These are phyloP conservation scores for Girardinichthys multiradiatus DNA, from an alignment of 2,113 vertebrate genomes.

Conservation along the genomic window DNA sequence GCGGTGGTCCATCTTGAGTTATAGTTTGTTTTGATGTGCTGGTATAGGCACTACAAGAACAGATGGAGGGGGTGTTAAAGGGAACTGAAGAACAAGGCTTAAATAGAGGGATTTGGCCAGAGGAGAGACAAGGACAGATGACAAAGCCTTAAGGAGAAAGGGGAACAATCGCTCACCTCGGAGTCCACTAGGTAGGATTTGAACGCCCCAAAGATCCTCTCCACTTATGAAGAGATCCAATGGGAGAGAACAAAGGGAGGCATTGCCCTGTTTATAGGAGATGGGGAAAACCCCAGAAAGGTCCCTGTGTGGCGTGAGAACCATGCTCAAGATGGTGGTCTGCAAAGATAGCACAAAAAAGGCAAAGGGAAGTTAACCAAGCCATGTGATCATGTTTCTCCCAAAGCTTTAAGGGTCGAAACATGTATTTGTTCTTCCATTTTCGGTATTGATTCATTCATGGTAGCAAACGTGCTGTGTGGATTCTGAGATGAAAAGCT, in stretches of 20 bases:
- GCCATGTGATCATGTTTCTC: neutral
- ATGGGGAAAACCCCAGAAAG: constrained; percentile 56
- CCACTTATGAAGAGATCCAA: neutral
- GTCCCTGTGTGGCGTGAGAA: constrained; percentile 72
- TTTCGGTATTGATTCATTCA: constrained; percentile 10
- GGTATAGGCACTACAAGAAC: constrained; percentile 30
- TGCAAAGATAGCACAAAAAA: constrained; percentile 33
- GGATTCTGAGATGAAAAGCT: constrained; percentile 16
- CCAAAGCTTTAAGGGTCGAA: constrained; percentile 3
- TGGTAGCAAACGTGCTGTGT: neutral
- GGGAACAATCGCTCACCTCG: constrained; percentile 27
- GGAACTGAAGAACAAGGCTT: constrained; percentile 10
- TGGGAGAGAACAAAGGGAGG: constrained; percentile 24
- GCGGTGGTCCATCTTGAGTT: constrained; percentile 62
- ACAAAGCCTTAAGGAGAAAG: constrained; percentile 11
- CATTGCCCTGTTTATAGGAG: constrained; percentile 41
- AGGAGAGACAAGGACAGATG: constrained; percentile 9
- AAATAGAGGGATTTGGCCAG: constrained; percentile 19
- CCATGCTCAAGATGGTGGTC: constrained; percentile 47
- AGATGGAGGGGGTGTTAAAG: constrained; percentile 6
- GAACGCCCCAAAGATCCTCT: constrained; percentile 12
- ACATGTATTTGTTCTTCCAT: neutral
- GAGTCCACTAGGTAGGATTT: constrained; percentile 12
- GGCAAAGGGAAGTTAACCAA: constrained; percentile 27
- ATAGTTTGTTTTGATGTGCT: constrained; percentile 73